These are phyloP conservation scores for Drosophila fungiperda DNA, from an alignment of 2,888 invertebrate species.

Conservation along the genomic window DNA sequence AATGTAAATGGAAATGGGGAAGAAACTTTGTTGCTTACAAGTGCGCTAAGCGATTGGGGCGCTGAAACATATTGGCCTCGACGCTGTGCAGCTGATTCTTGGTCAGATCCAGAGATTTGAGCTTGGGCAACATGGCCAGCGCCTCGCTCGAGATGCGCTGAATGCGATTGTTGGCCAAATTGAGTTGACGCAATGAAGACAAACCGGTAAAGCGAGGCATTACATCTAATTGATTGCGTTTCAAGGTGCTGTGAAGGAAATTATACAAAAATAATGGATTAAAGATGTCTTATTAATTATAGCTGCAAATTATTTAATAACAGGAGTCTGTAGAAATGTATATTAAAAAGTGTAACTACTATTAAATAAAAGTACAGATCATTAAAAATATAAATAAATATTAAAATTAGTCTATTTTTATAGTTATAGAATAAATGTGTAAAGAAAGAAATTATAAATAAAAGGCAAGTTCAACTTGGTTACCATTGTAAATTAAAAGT, in stretches of 20 bases:
- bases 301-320: not conserved
- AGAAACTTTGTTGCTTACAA: constrained; percentile 68
- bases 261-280: not conserved
- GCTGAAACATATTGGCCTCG: constrained; percentile 86
- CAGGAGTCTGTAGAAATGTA: not conserved
- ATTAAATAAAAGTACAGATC: not conserved
- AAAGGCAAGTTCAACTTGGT: not conserved
- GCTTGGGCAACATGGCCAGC: constrained; percentile 90
- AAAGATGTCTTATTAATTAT: not conserved
- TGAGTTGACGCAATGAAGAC: constrained; percentile 89
- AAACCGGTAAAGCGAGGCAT: constrained; percentile 93
- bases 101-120: constrained; percentile 85
- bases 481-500: not conserved
- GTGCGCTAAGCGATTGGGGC: constrained; percentile 73
- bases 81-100: constrained; percentile 85
- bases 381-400: too few relatives aligned
- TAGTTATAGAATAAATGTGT: not conserved
- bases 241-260: constrained; percentile 86
- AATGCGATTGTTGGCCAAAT: constrained; percentile 93
- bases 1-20: not conserved
- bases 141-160: constrained; percentile 92
- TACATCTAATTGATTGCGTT: constrained; percentile 91
- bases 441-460: not conserved
- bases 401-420: not conserved
- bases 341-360: not conserved